These are phyloP conservation scores for Onychomys torridus DNA, from an alignment of 2,797 vertebrate genomes.

Conservation along the genomic window DNA sequence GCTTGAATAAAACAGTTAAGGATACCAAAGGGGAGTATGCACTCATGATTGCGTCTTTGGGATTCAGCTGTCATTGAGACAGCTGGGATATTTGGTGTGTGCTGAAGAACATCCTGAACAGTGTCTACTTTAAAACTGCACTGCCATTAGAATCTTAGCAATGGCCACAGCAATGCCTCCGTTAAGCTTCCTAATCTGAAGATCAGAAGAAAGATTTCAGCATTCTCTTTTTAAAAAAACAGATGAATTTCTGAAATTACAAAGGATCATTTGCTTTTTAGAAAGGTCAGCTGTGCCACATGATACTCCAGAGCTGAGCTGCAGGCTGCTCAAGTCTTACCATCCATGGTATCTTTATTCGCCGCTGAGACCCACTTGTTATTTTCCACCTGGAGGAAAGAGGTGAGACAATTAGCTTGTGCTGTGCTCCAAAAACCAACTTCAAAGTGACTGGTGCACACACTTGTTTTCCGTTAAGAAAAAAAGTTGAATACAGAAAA, in stretches of 20 bases:
- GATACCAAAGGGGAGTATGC: slow-evolving; percentile 62
- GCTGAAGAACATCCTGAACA: slow-evolving; percentile 75
- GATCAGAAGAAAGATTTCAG: slow-evolving; percentile 74
- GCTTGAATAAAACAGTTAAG: slow-evolving; percentile 25
- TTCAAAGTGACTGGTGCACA: neutral
- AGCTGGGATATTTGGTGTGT: slow-evolving; percentile 83
- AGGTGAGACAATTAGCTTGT: slow-evolving; percentile 90
- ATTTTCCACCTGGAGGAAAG: slow-evolving; percentile 92
- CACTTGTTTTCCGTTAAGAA: slow-evolving; percentile 5
- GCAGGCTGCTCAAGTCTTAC: slow-evolving; percentile 90
- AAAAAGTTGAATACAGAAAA: slow-evolving; percentile 29
- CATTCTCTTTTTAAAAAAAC: slow-evolving; percentile 66
- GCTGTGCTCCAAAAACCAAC: slow-evolving; percentile 88
- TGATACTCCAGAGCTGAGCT: slow-evolving; percentile 93
- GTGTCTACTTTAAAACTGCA: slow-evolving; percentile 85
- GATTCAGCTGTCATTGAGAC: slow-evolving; percentile 87
- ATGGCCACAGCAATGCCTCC: slow-evolving; percentile 84
- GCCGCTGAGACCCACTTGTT: slow-evolving; percentile 86
- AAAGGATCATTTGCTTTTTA: slow-evolving; percentile 91
- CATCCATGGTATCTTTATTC: slow-evolving; percentile 88
- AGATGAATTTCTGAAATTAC: slow-evolving; percentile 69
- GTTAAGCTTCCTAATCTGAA: slow-evolving; percentile 80
- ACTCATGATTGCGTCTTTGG: slow-evolving; percentile 89
- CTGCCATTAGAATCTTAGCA: slow-evolving; percentile 77
- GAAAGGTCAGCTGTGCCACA: slow-evolving; percentile 91